phyloP scores from a whole-genome alignment of 2,888 invertebrate genomes.

The Caenorhabditis uteleia region DNA sequence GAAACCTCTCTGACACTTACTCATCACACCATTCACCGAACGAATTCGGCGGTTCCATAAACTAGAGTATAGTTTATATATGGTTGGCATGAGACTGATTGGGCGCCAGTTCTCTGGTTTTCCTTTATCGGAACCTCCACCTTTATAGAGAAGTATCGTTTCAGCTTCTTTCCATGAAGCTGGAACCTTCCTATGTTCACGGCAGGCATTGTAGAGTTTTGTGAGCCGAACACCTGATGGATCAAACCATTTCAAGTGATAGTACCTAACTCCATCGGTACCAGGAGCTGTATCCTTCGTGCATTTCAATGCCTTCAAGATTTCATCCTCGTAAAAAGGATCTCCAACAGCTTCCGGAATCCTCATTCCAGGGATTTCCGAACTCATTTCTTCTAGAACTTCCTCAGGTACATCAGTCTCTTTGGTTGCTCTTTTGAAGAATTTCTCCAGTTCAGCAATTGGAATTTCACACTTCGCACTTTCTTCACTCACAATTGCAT shows the following conservation, averaged over 20 bases:
- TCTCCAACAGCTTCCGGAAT: too few species aligned
- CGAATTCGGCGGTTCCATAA: slow-evolving; percentile 4
- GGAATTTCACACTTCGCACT: too few species aligned
- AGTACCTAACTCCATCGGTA: too few species aligned
- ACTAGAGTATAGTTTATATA: slow-evolving; percentile 3
- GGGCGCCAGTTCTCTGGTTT: slow-evolving; percentile 5
- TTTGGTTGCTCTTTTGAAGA: too few species aligned
- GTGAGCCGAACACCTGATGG: background rate
- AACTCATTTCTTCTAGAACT: too few species aligned
- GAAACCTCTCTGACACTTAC: slow-evolving; percentile 10
- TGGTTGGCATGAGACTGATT: slow-evolving; percentile 5
- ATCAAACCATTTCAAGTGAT: slow-evolving; percentile 8
- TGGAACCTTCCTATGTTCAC: slow-evolving; percentile 1
- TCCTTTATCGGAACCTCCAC: background rate
- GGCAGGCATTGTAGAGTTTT: background rate
- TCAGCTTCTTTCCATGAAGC: slow-evolving; percentile 6
- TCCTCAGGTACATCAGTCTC: too few species aligned
- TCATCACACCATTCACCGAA: background rate
- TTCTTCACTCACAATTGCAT: too few species aligned
- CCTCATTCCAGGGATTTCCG: too few species aligned
- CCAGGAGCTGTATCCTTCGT: too few species aligned
- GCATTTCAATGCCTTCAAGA: too few species aligned
- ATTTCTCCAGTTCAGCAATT: too few species aligned
- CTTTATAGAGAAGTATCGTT: slow-evolving; percentile 6
- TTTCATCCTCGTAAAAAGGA: too few species aligned